Base-by-base conservation (phyloP, 2,797 vertebrate genomes). In the Cirrhinus molitorella region DNA sequence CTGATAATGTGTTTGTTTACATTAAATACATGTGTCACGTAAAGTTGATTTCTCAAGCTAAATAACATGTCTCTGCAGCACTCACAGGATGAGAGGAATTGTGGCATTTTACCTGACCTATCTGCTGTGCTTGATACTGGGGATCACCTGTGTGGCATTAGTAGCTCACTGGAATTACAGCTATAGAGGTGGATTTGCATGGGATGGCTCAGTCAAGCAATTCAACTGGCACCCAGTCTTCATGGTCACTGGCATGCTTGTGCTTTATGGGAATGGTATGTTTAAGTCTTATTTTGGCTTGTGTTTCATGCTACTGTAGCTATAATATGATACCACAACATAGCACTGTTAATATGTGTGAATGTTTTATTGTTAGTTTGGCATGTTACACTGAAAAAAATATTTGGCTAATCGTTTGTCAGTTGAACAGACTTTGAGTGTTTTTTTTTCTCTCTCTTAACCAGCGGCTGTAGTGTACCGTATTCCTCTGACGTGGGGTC, bases 221-320 rank as follows among this genome's bases (percentile, higher is more conserved):
- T 99, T 98, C 91, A 99, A 98, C 94, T 99, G 97, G 96, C 98
- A 99, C 89, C 97, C 98, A 0, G 94, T 98, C 57, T 93, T 98
- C 83, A 98, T 99, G 97, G 96, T 98, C 25, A 85, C 94, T 0
- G 96, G 97, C 3, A 76, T 98, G 92, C 92, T 99, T 89, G 96
- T 98, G 83, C 85, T 98, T 10, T 98, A 98, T 0, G 96, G 97
- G 0, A 93, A 94, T 7, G 97, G 97, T 98, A 95, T 93, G 74
- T 11, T 8, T 43, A n/a, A 43, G 0, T 23, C 47, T 63, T 25
- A 63, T 14, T 19, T 65, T 74, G 12, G 0, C 1, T 28, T 75
- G 25, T 10, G 55, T 28, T 3, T 75, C 3, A 25, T 66, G 21
- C 28, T 51, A 51, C 23, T 45, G 10, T 76, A 45, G 37, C n/a